A percentile compares a stretch with the other conserved stretches of the same genome.
These are phyloP conservation scores for Cordilura impudica DNA, from an alignment of 2,888 invertebrate species.

Conservation along the genomic window DNA sequence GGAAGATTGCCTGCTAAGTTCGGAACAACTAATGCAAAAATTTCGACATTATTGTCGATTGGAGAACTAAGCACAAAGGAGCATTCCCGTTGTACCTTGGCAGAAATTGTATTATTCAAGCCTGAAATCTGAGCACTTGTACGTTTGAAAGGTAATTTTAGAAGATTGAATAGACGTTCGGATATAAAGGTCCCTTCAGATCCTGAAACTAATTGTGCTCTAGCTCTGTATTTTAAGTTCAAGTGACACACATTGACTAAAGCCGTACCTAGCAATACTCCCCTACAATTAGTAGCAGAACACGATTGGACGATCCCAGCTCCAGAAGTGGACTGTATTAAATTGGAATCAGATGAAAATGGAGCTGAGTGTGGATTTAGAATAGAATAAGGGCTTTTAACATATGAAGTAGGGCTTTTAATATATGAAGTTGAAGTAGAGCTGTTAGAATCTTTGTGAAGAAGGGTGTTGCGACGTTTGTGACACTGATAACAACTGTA, in stretches of 20 bases:
- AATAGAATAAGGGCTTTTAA: neutral
- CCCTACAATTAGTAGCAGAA: neutral
- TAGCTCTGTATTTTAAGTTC: neutral
- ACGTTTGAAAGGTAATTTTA: conserved; percentile 9
- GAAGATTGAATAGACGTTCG: neutral
- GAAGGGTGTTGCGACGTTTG: conserved; percentile 19
- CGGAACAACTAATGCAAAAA: neutral
- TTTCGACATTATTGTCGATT: neutral
- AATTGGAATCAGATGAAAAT: neutral
- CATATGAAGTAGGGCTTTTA: no score
- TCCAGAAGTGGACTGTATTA: conserved; percentile 26
- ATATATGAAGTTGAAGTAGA: neutral
- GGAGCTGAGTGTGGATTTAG: neutral
- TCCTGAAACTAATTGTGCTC: conserved; percentile 48
- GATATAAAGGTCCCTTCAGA: conserved; percentile 54
- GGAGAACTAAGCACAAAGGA: conserved; percentile 1
- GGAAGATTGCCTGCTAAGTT: neutral
- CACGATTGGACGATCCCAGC: no score
- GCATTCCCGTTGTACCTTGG: neutral
- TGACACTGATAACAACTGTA: conserved; percentile 18
- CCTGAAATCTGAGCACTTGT: conserved; percentile 22
- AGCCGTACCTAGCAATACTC: conserved; percentile 39
- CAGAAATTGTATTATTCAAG: conserved; percentile 19
- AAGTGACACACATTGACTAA: conserved; percentile 5
- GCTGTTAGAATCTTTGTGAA: neutral